These are phyloP conservation scores for Spisula subtruncata DNA, from an alignment of 2,888 invertebrate species.

Conservation along the genomic window DNA sequence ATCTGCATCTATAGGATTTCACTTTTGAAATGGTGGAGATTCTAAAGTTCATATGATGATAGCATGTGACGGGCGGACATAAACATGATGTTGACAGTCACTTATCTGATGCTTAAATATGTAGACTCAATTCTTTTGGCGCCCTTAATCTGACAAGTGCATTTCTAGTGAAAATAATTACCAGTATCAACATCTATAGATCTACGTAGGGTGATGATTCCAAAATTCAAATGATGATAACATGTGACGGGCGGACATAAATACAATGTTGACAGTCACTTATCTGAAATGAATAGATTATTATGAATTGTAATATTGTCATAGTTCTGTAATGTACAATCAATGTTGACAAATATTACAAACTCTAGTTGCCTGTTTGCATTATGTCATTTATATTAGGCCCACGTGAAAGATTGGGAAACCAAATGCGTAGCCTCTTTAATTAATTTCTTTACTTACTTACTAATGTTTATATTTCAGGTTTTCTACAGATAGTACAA, in stretches of 20 bases:
- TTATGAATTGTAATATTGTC: neutral
- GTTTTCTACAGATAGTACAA: conserved; percentile 91
- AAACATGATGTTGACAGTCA: conserved; percentile 51
- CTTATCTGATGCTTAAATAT: conserved; percentile 25
- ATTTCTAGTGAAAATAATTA: no score
- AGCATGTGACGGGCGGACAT: conserved; percentile 51
- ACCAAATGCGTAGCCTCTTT: no score
- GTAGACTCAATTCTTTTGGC: no score
- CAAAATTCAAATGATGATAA: conserved; percentile 36
- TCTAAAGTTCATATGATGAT: conserved; percentile 31
- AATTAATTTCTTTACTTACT: no score
- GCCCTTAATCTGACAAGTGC: no score
- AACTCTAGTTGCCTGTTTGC: neutral
- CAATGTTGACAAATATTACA: no score
- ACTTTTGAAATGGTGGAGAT: no score
- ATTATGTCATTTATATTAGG: no score
- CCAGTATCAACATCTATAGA: no score
- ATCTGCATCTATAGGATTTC: no score
- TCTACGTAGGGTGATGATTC: no score
- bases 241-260: conserved; percentile 56
- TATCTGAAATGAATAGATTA: neutral
- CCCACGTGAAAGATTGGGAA: no score
- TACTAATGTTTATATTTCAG: conserved; percentile 75
- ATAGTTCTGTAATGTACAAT: neutral
- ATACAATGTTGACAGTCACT: conserved; percentile 53